Evolutionary conservation across 1,140 invertebrate genomes (phyloP), one percentile per base, ranked within the genome.

Genomic region (Bombus terrestris): DNA sequence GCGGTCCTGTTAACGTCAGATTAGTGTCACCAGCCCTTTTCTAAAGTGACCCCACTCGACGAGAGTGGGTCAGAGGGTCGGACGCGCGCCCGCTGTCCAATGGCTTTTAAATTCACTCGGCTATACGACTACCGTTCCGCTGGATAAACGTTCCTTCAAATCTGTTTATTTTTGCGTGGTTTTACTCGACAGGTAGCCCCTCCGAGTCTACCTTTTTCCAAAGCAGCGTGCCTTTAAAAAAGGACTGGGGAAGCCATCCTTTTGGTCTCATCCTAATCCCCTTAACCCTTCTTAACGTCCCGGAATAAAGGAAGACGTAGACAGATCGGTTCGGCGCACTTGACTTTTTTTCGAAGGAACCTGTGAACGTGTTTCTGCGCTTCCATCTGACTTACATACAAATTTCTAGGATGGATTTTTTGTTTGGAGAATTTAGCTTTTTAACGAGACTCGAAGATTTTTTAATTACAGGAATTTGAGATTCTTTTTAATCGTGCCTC

Each of bases 91-190:
- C 81, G 72, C 81, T 73, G 87, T 85, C 89, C 80, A 85, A 81
- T 71, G 80, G 83, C 2, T 74, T 90, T 86, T 77, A 87, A 47
- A 47, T 80, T 81, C 80, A 64, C 43, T 66, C 64, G 25, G 37
- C 88, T 82, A 83, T 88, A 64, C 77, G 74, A 83, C 85, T 89
- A 86, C 87, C 43, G 87, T 88, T 15, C 75, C 64, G 12, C 28
- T 22, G 59, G 47, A 78, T 80, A 66, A 81, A 71, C n/a, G 72
- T 80, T 87, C 75, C 53, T 57, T 43, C 62, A 89, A 93, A 92
- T 92, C 88, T 93, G 91, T 93, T 93, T 93, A 93, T 93, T 93
- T 85, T 93, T 92, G 75, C 86, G 43, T 82, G 66, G 83, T 74
- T 90, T 89, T 75, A 25, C 47, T 47, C 64, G 85, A 85, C 90